A percentile compares a stretch with the other conserved stretches of the same genome.
These are phyloP conservation scores for Patiria miniata DNA, from an alignment of 35 echinoderm and acorn worm species.

Conservation along the genomic window DNA sequence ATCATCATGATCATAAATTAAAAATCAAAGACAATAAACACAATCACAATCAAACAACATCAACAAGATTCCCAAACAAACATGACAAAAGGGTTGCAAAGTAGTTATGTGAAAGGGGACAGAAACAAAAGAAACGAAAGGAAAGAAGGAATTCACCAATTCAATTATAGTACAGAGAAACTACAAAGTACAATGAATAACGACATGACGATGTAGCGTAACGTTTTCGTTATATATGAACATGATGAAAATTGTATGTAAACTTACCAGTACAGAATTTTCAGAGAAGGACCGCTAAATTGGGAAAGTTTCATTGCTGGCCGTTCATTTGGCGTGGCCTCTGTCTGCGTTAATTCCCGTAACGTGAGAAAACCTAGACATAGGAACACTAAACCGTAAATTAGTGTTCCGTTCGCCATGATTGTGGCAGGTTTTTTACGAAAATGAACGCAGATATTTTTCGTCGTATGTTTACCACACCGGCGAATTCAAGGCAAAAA, in stretches of 20 bases:
- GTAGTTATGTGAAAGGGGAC: no score
- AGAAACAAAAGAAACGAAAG: no score
- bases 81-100: no score
- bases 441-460: no score
- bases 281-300: slow-evolving; percentile 53
- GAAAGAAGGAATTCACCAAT: no score
- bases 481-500: no score
- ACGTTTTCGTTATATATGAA: not conserved
- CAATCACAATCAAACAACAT: no score
- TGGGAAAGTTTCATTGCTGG: slow-evolving; percentile 42
- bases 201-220: not conserved
- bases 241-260: not conserved
- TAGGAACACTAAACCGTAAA: slow-evolving; percentile 30
- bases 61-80: no score
- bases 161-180: no score
- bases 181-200: not conserved
- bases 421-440: not conserved
- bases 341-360: not conserved
- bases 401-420: slow-evolving; percentile 11
- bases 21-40: no score
- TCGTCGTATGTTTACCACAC: no score
- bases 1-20: no score
- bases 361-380: slow-evolving; percentile 33
- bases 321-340: slow-evolving; percentile 11
- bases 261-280: slow-evolving; percentile 65